Evolutionary conservation across 2,797 vertebrate genomes (phyloP).

Genomic region (Diceros bicornis): DNA sequence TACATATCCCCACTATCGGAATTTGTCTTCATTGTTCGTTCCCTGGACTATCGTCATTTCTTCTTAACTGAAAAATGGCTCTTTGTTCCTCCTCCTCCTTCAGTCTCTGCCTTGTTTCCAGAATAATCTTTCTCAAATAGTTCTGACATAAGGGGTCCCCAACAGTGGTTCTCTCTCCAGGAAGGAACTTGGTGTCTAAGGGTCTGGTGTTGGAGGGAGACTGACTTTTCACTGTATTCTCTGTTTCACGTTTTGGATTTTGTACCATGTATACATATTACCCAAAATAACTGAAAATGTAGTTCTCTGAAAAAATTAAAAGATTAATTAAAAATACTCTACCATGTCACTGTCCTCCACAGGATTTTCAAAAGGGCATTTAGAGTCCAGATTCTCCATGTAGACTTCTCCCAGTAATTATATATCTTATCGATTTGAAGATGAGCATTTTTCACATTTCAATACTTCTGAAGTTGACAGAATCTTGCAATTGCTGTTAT

Average conservation of each 20-base stretch:
- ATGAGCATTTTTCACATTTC: not conserved
- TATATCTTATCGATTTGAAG: not conserved
- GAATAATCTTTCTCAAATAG: not conserved
- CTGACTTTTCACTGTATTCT: not conserved
- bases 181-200: not conserved
- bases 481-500: not conserved
- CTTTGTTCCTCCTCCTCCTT: not conserved
- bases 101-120: not conserved
- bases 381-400: not conserved
- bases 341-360: not conserved
- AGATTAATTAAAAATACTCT: not conserved
- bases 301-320: not conserved
- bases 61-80: not conserved
- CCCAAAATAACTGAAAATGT: not conserved
- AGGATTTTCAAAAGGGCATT: not conserved
- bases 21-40: not conserved
- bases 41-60: not conserved
- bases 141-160: not conserved
- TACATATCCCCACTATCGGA: not conserved
- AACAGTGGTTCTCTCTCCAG: not conserved
- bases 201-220: not conserved
- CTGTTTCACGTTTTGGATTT: not conserved
- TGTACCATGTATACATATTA: not conserved
- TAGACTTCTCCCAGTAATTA: not conserved
- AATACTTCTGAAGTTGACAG: too few species aligned